Base-by-base conservation (phyloP, 2,797 vertebrate genomes). In the Enteromius thamalakanensis region DNA sequence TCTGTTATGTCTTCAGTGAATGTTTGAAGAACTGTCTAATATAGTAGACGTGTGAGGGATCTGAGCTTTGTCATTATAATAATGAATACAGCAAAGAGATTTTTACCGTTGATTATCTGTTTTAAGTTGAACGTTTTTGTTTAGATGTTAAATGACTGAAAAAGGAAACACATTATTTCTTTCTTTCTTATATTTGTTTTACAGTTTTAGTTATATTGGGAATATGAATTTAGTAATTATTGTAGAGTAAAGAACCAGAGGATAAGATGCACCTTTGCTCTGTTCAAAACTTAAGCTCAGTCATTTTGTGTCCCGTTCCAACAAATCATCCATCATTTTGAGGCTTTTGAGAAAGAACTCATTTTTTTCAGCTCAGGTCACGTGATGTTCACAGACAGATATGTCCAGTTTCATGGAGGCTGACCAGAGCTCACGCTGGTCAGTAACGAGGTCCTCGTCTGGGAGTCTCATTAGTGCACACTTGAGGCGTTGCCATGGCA, bases 401-500 rank as follows among this genome's bases (percentile, higher is more conserved):
- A 23, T 11, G 19, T 67, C 19, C 65, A 21, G 9, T 37, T 67
- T 37, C 1, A 68, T 21, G 8, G 12, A 14, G 7, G n/a, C 17
- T 49, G 8, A 49, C 15, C 4, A 2, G 47, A 49, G 69, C 45
- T 11, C 42, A 26, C 45, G 68, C 7, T 1, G 45, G 45, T 58
- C 23, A 29, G 47, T 79, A 45, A 34, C 26, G 4, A 10, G 47
- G 11, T 62, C n/a, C 42, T 49, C n/a, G 4, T 47, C 53, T 7
- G 60, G 5, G 60, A 64, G 26, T 12, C 60, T 60, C 37, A 23
- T 58, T 62, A 70, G 62, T 32, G 65, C 29, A 53, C 21, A 9
- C 76, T 68, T 45, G 37, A 72, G 71, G 8, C 9, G 78, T 87
- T 81, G 67, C 62, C 65, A 10, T 85, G 71, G 70, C 65, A 74